Evolutionary conservation across 2,888 invertebrate species (phyloP), one percentile per base, ranked within the genome.

Genomic region (Mallateleia sp.): DNA sequence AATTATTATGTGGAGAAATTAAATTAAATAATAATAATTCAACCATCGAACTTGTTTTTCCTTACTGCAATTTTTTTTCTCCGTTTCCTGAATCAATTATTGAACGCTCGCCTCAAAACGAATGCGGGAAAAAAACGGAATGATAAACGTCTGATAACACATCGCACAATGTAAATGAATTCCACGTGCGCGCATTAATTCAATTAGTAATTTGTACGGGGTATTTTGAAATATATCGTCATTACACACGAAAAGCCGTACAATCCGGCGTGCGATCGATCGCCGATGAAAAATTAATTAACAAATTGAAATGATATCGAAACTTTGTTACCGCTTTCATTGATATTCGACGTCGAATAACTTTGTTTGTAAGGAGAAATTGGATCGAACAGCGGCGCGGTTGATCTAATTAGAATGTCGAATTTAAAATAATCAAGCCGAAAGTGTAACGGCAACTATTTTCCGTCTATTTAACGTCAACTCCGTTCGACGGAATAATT

Each of bases 331-430:
- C 20, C 64, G 22, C 42, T 50, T 67, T 69, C 38, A 50, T 50
- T 78, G 60, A 79, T 42, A 22, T 66, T 71, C n/a, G 50, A 67
- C 60, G 56, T 71, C 71, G 38, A 69, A 60, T 52, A 80, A 64
- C 58, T 34, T 78, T 67, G 58, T 67, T 78, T 50, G 56, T 66
- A 58, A 67, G 34, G 25, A 58, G 58, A 78, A 78, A 78, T 78
- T 67, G 47, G 56, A 47, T 66, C 22, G 45, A 66, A 56, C 38
- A 47, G 38, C 20, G 28, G 56, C 34, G 20, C 11, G n/a, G 24
- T 20, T 58, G 58, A 67, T 78, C 34, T 78, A 60, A 78, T 77
- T 77, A 78, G 67, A 67, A 67, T 78, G n/a, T 54, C 34, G 24
- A 56, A 77, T 77, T 56, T 34, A 42, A 42, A 66, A 66, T 54